Conservation (phyloP, 2,113 vertebrate species). For the Caranx ignobilis region DNA sequence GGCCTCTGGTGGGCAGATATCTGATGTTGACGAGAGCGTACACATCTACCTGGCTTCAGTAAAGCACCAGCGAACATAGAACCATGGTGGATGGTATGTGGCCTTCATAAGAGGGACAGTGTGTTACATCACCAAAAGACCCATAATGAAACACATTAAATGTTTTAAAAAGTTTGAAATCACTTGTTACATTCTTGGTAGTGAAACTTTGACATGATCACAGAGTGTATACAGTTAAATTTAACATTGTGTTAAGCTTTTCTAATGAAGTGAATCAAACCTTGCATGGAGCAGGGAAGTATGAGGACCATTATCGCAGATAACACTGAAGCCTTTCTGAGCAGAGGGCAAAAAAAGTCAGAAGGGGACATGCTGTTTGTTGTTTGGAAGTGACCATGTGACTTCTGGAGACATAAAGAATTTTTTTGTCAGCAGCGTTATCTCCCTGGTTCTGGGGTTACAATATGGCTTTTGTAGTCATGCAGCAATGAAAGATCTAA, state of each 20-base stretch:
- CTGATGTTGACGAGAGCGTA: slow-evolving; percentile 4
- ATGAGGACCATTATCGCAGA: slow-evolving; percentile 16
- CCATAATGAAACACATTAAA: slow-evolving; percentile 1
- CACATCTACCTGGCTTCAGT: slow-evolving; percentile 20
- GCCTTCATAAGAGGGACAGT: not conserved
- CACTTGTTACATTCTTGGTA: not conserved
- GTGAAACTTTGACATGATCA: not conserved
- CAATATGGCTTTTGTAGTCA: slow-evolving; percentile 86
- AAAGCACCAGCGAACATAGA: slow-evolving; percentile 12
- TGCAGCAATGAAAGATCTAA: slow-evolving; percentile 79
- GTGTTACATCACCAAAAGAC: not conserved
- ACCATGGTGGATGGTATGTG: slow-evolving; percentile 1
- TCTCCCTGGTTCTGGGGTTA: slow-evolving; percentile 77
- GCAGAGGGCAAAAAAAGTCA: slow-evolving; percentile 53
- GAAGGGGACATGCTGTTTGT: slow-evolving; percentile 61
- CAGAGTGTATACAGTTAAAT: not conserved
- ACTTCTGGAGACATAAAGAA: slow-evolving; percentile 78
- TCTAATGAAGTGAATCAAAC: slow-evolving; percentile 32
- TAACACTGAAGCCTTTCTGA: slow-evolving; percentile 58
- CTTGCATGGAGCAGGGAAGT: not conserved
- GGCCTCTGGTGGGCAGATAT: too few species aligned
- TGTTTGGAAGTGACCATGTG: slow-evolving; percentile 80
- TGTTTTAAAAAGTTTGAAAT: not conserved
- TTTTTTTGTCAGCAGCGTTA: slow-evolving; percentile 79
- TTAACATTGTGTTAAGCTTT: slow-evolving; percentile 18